phyloP scores from a whole-genome alignment of 2,888 invertebrate genomes.

The Teinopalpus imperialis region DNA sequence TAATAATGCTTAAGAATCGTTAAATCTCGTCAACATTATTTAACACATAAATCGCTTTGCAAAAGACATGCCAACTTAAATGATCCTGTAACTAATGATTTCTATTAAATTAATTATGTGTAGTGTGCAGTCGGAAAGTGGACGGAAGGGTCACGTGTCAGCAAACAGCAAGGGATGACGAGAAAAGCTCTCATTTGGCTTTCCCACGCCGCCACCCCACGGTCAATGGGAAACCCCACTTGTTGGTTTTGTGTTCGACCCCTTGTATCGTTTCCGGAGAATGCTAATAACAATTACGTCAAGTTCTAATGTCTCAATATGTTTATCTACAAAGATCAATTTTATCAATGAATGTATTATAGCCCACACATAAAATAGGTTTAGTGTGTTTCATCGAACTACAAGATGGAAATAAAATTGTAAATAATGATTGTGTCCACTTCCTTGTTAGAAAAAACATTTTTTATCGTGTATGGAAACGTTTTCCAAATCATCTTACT shows the following conservation, averaged over 20 bases:
- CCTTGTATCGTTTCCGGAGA: conserved; percentile 60
- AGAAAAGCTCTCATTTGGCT: conserved; percentile 62
- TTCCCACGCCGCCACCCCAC: conserved; percentile 70
- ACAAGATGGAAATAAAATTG: too few relatives aligned
- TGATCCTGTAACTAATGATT: conserved; percentile 6
- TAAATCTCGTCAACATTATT: too few relatives aligned
- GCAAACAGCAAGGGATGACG: conserved; percentile 55
- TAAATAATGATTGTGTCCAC: too few relatives aligned
- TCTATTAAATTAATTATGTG: conserved; percentile 13
- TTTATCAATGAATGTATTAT: conserved; percentile 9
- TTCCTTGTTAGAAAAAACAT: too few relatives aligned
- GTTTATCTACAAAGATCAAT: conserved; percentile 13
- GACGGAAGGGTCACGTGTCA: conserved; percentile 71
- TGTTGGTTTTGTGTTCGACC: conserved; percentile 71
- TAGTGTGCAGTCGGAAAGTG: conserved; percentile 16
- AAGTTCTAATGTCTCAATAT: conserved; percentile 28
- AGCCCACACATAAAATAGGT: too few relatives aligned
- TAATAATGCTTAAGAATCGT: too few relatives aligned
- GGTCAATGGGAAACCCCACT: conserved; percentile 63
- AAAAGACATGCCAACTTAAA: neutral
- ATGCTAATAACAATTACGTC: conserved; percentile 36
- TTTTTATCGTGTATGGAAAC: too few relatives aligned
- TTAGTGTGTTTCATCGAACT: too few relatives aligned
- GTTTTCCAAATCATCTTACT: too few relatives aligned
- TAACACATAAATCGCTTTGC: too few relatives aligned